Evolutionary conservation across 2,888 invertebrate species (phyloP).

Genomic region (Endotricha flammealis): DNA sequence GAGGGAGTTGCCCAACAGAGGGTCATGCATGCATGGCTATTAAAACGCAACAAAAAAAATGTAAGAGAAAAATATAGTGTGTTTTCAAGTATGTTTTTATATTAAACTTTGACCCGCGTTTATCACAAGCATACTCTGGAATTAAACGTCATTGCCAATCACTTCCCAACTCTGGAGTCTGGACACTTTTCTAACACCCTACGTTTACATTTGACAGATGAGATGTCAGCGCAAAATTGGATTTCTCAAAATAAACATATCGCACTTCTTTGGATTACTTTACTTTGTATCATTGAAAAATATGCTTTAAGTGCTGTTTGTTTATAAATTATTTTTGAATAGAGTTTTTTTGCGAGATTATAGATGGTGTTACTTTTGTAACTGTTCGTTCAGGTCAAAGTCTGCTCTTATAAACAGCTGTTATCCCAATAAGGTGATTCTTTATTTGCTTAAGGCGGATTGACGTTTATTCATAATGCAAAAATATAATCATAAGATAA

Average conservation of each 20-base stretch:
- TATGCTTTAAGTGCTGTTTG: conserved; percentile 20
- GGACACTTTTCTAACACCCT: conserved; percentile 50
- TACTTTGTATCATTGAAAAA: conserved; percentile 15
- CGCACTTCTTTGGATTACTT: conserved; percentile 38
- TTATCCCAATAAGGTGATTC: conserved; percentile 35
- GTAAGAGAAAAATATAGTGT: background rate
- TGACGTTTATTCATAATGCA: conserved; percentile 49
- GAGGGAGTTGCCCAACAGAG: no score
- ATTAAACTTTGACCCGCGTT: conserved; percentile 7
- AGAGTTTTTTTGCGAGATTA: conserved; percentile 5
- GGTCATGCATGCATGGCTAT: no score
- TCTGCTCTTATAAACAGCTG: conserved; percentile 36
- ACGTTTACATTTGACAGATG: conserved; percentile 63
- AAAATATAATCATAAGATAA: conserved; percentile 35
- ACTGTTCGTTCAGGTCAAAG: conserved; percentile 26
- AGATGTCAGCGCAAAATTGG: conserved; percentile 76
- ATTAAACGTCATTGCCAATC: conserved; percentile 22
- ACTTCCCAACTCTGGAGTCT: conserved; percentile 30
- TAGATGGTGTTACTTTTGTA: conserved; percentile 21
- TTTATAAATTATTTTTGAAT: conserved; percentile 19
- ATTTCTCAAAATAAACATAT: conserved; percentile 74
- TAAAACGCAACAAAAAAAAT: no score
- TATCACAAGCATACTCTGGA: conserved; percentile 5
- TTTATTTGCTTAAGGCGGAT: conserved; percentile 54
- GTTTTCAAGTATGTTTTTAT: conserved; percentile 3